Conservation (phyloP, 2,888 invertebrate genomes). For the Autographa gamma region DNA sequence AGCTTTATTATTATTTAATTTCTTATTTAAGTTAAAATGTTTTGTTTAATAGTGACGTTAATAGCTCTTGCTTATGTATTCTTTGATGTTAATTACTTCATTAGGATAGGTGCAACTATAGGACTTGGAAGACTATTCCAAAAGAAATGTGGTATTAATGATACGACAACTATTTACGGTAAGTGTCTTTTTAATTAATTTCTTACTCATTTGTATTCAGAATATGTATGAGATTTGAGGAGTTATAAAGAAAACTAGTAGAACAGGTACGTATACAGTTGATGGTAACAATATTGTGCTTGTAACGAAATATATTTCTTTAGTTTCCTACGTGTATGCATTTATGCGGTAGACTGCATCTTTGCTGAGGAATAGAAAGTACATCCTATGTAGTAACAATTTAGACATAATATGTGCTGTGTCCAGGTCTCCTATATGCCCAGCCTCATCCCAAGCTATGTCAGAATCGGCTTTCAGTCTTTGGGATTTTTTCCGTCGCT, state of each 20-base stretch:
- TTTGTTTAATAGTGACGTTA: slow-evolving; percentile 74
- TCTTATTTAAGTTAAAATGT: slow-evolving; percentile 67
- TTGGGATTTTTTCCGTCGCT: neutral
- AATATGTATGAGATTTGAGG: slow-evolving; percentile 22
- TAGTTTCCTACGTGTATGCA: neutral
- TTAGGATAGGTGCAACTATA: slow-evolving; percentile 92
- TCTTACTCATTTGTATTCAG: slow-evolving; percentile 6
- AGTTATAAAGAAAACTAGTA: neutral
- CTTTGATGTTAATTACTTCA: slow-evolving; percentile 94
- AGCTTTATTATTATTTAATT: neutral
- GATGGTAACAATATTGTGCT: neutral
- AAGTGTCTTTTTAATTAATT: slow-evolving; percentile 68
- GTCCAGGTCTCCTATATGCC: too few relatives aligned
- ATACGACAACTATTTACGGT: slow-evolving; percentile 93
- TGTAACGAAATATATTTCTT: neutral
- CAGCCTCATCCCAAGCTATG: too few relatives aligned
- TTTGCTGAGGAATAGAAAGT: too few relatives aligned
- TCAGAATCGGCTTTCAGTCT: too few relatives aligned
- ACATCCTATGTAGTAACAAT: too few relatives aligned
- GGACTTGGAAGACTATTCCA: slow-evolving; percentile 91
- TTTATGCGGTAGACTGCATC: too few relatives aligned
- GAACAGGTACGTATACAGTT: neutral
- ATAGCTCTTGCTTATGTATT: slow-evolving; percentile 90
- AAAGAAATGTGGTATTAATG: slow-evolving; percentile 91
- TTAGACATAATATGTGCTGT: too few relatives aligned